Base-by-base conservation (phyloP, 2,113 vertebrate species). In the Ranitomeya imitator region DNA sequence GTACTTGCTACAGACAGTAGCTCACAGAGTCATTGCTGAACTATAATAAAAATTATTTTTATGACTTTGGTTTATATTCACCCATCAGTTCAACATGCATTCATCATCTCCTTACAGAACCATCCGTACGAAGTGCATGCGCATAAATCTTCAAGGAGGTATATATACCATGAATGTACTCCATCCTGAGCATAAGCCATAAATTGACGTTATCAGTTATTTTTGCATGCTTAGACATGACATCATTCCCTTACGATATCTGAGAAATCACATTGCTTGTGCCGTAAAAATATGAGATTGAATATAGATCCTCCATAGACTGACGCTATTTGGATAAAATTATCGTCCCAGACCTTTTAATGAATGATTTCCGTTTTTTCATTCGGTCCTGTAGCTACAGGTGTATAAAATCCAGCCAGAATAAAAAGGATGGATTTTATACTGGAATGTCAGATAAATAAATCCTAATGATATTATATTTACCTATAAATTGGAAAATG, bases 1-100 rank as follows among this genome's bases (percentile, higher is more conserved):
- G 85, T 87, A 55, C 76, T 86, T 26, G 59, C 76, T 55, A 21
- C 31, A 86, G 85, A 86, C 85, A 86, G 74, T 79, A 31, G 45
- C 76, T 79, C 59, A 57, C 63, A 79, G 80, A 80, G 52, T 57
- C 21, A 79, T 79, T 60, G 5, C 60, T 67, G 71, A 79, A 61
- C 84, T 57, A 13, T 85, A 85, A 85, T 77, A 77, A 86, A 60
- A 31, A 60, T 60, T 0, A 55, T 79, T 52, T 67, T 52, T 55
- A 54, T 60, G 65, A 19, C 60, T 52, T 80, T 87, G 57, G 85
- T 31, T 55, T 57, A 21, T 69, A 57, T 79, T 54, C n/a, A 69
- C 15, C 23, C 61, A 12, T 80, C 85, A 80, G 45, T 80, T 69
- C 77, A 69, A 26, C 67, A 65, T 55, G 54, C 15, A 21, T 79